Evolutionary conservation across 2,113 vertebrate species (phyloP).

Genomic region (Phrynocephalus versicolor): DNA sequence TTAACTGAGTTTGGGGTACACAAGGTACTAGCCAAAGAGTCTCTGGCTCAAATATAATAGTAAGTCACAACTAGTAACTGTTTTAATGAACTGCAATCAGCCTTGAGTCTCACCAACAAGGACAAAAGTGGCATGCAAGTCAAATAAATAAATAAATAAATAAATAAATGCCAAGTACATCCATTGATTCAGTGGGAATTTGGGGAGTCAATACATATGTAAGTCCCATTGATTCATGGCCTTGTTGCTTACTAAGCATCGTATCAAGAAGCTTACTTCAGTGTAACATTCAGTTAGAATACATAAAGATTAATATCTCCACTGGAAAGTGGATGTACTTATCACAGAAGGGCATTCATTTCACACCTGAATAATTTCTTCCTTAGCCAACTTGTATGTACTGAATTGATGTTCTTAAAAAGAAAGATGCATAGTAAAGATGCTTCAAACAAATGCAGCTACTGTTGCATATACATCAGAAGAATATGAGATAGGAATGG

Average conservation of each 20-base stretch:
- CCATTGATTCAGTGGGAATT: too few relatives aligned
- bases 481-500: not conserved
- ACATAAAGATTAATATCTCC: not conserved
- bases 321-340: not conserved
- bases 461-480: not conserved
- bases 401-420: not conserved
- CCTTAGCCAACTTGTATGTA: not conserved
- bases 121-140: too few relatives aligned
- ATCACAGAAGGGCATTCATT: not conserved
- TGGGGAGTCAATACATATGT: too few relatives aligned
- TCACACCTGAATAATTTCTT: not conserved
- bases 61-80: too few relatives aligned
- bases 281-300: not conserved
- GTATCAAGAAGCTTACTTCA: slow-evolving; percentile 3
- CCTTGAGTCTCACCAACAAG: too few relatives aligned
- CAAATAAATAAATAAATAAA: too few relatives aligned
- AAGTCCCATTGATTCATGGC: too few relatives aligned
- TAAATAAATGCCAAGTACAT: too few relatives aligned
- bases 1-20: too few relatives aligned
- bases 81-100: too few relatives aligned
- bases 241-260: slow-evolving; percentile 12
- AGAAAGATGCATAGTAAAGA: not conserved
- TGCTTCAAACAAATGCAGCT: not conserved
- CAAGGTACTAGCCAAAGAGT: too few relatives aligned
- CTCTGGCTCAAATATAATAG: too few relatives aligned